Percentiles rank a stretch among this genome's conserved stretches.
These are phyloP conservation scores for Anaspis maculata DNA, from an alignment of 2,888 invertebrate genomes.

Conservation along the genomic window DNA sequence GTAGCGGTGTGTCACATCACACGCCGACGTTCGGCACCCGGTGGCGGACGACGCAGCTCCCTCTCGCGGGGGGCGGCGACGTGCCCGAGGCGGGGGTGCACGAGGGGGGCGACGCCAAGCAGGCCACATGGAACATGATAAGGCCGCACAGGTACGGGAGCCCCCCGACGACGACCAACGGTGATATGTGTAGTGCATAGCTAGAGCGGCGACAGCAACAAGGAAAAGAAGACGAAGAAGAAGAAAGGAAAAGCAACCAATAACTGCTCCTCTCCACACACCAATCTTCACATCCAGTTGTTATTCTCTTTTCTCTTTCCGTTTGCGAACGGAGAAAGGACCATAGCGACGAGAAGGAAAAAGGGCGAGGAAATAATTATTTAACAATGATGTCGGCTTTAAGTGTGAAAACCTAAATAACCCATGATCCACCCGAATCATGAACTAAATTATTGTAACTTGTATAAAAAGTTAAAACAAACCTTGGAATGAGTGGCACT, in stretches of 20 bases:
- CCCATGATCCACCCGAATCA: conserved; percentile 21
- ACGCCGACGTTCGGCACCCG: conserved; percentile 37
- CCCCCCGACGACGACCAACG: conserved; percentile 15
- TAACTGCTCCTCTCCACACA: no score
- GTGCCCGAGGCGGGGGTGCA: conserved; percentile 21
- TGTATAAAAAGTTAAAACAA: conserved; percentile 24
- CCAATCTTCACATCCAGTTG: no score
- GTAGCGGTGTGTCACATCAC: conserved; percentile 22
- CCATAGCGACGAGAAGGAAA: no score
- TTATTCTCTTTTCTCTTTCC: no score
- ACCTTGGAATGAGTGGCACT: conserved; percentile 33
- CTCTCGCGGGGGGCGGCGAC: conserved; percentile 19
- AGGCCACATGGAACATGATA: conserved; percentile 15
- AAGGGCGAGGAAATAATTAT: no score
- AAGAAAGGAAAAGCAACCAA: no score
- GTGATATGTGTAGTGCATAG: conserved; percentile 23
- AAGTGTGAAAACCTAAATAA: no score
- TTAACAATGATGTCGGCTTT: conserved; percentile 30
- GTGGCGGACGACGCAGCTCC: conserved; percentile 29
- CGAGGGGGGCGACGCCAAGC: conserved; percentile 23
- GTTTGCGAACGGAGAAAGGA: no score
- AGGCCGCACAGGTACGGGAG: conserved; percentile 24
- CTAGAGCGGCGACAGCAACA: no score
- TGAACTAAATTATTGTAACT: conserved; percentile 25
- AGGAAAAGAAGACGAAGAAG: no score